These are phyloP conservation scores for Busseola fusca DNA, from an alignment of 2,888 invertebrate species.

Conservation along the genomic window DNA sequence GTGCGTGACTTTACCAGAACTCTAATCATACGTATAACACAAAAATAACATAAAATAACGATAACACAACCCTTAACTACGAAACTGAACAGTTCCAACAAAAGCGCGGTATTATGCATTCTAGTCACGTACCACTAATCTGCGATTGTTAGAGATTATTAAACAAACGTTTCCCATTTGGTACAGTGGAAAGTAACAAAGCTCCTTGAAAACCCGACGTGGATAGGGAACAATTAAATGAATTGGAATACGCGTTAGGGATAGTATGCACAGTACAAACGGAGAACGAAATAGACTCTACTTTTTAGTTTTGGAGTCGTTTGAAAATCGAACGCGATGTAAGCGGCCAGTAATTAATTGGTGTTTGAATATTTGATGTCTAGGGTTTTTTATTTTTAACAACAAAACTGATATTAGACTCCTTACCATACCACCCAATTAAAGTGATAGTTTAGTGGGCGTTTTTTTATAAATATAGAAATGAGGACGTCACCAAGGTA, in stretches of 20 bases:
- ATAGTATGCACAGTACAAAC: constrained; percentile 20
- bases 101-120: constrained; percentile 65
- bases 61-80: constrained; percentile 64
- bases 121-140: constrained; percentile 74
- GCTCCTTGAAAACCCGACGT: constrained; percentile 65
- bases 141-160: constrained; percentile 75
- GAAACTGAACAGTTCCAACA: constrained; percentile 62
- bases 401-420: background rate
- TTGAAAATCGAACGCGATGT: constrained; percentile 31
- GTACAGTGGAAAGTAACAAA: constrained; percentile 68
- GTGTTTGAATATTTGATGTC: constrained; percentile 1
- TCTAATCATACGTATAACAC: constrained; percentile 70
- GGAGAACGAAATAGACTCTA: constrained; percentile 1
- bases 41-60: constrained; percentile 67
- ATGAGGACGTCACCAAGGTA: background rate
- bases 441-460: background rate
- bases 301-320: constrained; percentile 20
- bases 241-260: constrained; percentile 37
- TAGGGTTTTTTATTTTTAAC: background rate
- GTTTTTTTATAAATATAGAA: background rate
- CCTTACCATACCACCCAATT: background rate
- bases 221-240: constrained; percentile 66
- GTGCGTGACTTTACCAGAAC: constrained; percentile 52
- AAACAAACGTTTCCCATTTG: constrained; percentile 70
- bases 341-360: constrained; percentile 4